Percentiles rank a stretch among this genome's conserved stretches.
Conservation (phyloP, 2,888 invertebrate genomes). For the Merodon equestris region DNA sequence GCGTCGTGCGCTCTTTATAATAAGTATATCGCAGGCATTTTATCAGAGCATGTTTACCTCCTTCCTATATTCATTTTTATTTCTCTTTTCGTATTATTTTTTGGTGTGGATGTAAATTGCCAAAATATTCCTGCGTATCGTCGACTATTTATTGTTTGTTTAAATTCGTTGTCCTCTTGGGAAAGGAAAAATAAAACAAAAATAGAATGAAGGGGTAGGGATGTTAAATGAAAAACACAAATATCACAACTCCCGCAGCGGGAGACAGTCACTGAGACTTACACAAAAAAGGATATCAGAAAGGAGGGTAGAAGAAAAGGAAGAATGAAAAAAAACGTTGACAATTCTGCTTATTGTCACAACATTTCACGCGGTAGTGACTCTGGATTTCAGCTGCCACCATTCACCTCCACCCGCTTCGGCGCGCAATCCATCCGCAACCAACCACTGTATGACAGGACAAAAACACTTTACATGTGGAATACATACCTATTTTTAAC, state of each 20-base stretch:
- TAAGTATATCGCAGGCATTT: conserved; percentile 1
- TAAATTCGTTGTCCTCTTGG: conserved; percentile 46
- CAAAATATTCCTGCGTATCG: conserved; percentile 37
- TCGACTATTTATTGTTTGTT: conserved; percentile 55
- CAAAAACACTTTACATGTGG: conserved; percentile 47
- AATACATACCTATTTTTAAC: conserved; percentile 37
- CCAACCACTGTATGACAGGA: conserved; percentile 42
- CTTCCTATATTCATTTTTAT: not conserved
- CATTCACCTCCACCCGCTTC: conserved; percentile 28
- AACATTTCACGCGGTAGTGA: conserved; percentile 67
- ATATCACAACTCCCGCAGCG: conserved; percentile 31
- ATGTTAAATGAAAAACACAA: conserved; percentile 59
- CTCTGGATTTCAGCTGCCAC: conserved; percentile 49
- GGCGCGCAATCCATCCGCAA: conserved; percentile 15
- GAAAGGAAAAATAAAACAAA: conserved; percentile 13
- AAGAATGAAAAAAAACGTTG: conserved; percentile 56
- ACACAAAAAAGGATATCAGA: not conserved
- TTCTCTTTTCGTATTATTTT: conserved; percentile 11
- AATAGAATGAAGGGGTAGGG: no score
- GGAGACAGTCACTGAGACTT: conserved; percentile 16
- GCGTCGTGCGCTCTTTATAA: not conserved
- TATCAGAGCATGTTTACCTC: not conserved
- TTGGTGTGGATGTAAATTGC: conserved; percentile 42
- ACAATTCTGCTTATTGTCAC: conserved; percentile 69
- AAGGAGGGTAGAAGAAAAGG: not conserved